Percentiles rank a stretch among this genome's conserved stretches.
phyloP scores from a whole-genome alignment of 2,797 vertebrate species.

The Xenops minutus region DNA sequence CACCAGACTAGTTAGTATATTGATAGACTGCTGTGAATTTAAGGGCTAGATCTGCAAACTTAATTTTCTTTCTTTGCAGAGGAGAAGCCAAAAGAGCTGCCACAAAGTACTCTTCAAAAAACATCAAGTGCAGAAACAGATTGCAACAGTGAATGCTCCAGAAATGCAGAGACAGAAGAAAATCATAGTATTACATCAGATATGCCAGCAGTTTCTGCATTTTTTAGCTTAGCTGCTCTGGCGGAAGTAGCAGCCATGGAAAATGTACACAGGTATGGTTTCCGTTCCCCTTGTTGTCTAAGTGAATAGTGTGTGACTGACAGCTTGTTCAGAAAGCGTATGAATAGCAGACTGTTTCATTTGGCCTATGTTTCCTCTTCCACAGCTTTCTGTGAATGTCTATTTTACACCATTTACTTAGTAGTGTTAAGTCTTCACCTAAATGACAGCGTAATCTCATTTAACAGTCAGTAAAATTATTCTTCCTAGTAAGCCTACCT shows the following conservation, averaged over 20 bases:
- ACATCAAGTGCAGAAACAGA: conserved; percentile 79
- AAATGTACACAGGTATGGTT: conserved; percentile 90
- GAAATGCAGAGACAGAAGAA: conserved; percentile 74
- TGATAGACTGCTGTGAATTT: not conserved
- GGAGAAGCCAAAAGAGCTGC: conserved; percentile 86
- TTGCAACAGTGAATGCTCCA: conserved; percentile 83
- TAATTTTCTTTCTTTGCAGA: conserved; percentile 74
- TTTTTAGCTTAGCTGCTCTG: conserved; percentile 96
- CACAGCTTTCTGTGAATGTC: not conserved
- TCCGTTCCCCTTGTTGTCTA: not conserved
- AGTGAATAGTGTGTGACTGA: not conserved
- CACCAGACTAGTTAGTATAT: not conserved
- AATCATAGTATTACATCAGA: conserved; percentile 77
- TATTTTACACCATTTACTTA: not conserved
- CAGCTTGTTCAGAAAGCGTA: not conserved
- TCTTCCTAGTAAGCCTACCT: not conserved
- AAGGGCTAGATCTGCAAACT: not conserved
- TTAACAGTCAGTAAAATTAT: not conserved
- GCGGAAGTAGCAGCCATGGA: conserved; percentile 99
- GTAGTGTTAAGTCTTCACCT: not conserved
- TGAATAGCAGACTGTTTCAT: not conserved
- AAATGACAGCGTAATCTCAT: not conserved
- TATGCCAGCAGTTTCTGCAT: conserved; percentile 83
- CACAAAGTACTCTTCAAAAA: conserved; percentile 79
- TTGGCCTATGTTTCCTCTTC: not conserved